Conservation (phyloP, 2,797 vertebrate species). For the Meda fulgida region DNA sequence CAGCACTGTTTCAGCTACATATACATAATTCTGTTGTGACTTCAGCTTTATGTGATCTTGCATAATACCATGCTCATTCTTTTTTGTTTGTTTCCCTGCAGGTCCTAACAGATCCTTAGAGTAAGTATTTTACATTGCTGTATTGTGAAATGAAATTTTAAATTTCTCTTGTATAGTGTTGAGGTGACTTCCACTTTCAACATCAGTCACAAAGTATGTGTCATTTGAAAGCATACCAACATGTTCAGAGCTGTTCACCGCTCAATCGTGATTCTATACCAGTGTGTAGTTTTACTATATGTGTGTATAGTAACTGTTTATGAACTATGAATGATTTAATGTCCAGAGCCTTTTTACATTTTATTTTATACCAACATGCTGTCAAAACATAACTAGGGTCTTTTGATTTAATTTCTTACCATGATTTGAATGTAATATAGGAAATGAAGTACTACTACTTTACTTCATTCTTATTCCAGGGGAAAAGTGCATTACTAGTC, state of each 20-base stretch:
- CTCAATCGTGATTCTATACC: background rate
- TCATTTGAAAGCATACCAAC: constrained; percentile 10
- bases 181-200: background rate
- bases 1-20: background rate
- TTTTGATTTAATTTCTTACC: background rate
- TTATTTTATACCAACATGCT: background rate
- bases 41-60: background rate
- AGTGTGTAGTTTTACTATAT: background rate
- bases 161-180: background rate
- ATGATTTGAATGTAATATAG: background rate
- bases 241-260: background rate
- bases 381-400: background rate
- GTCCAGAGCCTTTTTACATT: background rate
- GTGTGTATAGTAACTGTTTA: background rate
- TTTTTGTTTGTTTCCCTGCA: constrained; percentile 61
- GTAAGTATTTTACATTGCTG: constrained; percentile 70
- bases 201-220: background rate
- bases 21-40: background rate
- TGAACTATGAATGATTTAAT: background rate
- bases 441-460: background rate
- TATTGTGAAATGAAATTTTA: background rate
- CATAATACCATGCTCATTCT: background rate
- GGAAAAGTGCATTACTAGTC: background rate
- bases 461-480: background rate
- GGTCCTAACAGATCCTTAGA: constrained; percentile 70